phyloP scores from a whole-genome alignment of 2,888 invertebrate genomes.

The Molanna angustata region DNA sequence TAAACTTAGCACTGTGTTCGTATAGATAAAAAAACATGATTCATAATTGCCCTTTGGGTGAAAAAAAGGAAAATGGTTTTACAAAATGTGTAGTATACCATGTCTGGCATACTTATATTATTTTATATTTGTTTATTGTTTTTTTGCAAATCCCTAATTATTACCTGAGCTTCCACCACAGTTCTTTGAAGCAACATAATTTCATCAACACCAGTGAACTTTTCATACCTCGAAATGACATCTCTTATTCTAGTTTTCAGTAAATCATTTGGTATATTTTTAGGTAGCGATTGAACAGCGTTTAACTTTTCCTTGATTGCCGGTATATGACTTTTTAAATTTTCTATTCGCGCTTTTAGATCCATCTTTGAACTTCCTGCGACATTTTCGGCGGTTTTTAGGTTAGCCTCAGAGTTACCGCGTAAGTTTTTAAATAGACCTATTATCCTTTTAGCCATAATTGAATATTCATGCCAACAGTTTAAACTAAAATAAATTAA shows the following conservation, averaged over 20 bases:
- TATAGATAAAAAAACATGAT: too few relatives aligned
- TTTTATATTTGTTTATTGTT: too few relatives aligned
- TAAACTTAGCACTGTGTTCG: too few relatives aligned
- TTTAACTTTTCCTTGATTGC: conserved; percentile 18
- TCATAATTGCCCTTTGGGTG: too few relatives aligned
- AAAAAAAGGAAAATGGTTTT: too few relatives aligned
- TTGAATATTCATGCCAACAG: background rate
- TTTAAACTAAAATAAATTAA: background rate
- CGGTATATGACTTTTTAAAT: conserved; percentile 16
- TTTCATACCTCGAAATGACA: conserved; percentile 56
- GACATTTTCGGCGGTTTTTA: conserved; percentile 14
- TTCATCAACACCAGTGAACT: conserved; percentile 74
- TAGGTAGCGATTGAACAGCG: conserved; percentile 14
- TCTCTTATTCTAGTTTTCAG: conserved; percentile 15
- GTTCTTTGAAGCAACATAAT: conserved; percentile 71
- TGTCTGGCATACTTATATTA: too few relatives aligned
- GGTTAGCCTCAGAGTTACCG: conserved; percentile 21
- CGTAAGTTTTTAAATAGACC: conserved; percentile 19
- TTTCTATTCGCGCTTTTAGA: conserved; percentile 14
- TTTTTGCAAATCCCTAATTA: too few relatives aligned
- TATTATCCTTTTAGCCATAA: conserved; percentile 20
- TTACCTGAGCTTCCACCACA: conserved; percentile 67
- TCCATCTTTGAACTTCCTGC: conserved; percentile 9
- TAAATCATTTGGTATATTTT: conserved; percentile 14
- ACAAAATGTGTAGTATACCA: too few relatives aligned